Evolutionary conservation across 37 sponge, comb jelly and placozoan genomes (phyloP).

Genomic region (Chondrosia reniformis): DNA sequence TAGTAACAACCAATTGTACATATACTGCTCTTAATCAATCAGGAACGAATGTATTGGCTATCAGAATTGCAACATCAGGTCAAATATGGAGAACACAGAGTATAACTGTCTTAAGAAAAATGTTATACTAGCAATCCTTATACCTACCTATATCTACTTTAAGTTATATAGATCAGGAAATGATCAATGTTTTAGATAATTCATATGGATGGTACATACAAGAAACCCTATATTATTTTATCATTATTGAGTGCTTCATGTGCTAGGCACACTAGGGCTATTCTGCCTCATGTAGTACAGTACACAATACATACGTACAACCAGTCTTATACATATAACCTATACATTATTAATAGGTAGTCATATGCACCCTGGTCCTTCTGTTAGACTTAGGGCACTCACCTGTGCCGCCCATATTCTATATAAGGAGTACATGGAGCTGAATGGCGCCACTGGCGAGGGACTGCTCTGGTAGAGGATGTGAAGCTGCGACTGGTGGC

Average conservation of each 20-base stretch:
- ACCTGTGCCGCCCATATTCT: constrained; percentile 11
- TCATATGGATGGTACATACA: too few species aligned
- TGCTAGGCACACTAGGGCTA: too few species aligned
- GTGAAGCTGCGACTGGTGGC: constrained; percentile 15
- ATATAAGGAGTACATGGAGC: background rate
- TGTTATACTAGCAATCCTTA: background rate
- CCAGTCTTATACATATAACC: too few species aligned
- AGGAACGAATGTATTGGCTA: too few species aligned
- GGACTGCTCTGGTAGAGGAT: constrained; percentile 13
- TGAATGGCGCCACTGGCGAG: constrained; percentile 7
- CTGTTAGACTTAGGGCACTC: background rate
- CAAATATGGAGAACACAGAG: background rate
- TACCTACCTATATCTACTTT: background rate
- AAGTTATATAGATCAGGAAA: background rate
- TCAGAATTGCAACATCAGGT: background rate
- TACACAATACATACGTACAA: too few species aligned
- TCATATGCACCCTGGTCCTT: too few species aligned
- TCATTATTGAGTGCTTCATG: too few species aligned
- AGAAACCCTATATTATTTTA: too few species aligned
- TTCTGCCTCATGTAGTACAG: too few species aligned
- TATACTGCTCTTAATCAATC: background rate
- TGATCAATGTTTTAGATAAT: too few species aligned
- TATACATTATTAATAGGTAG: too few species aligned
- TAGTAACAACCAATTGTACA: background rate
- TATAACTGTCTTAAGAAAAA: background rate